These are phyloP conservation scores for Ctenicera cuprea DNA, from an alignment of 2,888 invertebrate genomes.

Conservation along the genomic window DNA sequence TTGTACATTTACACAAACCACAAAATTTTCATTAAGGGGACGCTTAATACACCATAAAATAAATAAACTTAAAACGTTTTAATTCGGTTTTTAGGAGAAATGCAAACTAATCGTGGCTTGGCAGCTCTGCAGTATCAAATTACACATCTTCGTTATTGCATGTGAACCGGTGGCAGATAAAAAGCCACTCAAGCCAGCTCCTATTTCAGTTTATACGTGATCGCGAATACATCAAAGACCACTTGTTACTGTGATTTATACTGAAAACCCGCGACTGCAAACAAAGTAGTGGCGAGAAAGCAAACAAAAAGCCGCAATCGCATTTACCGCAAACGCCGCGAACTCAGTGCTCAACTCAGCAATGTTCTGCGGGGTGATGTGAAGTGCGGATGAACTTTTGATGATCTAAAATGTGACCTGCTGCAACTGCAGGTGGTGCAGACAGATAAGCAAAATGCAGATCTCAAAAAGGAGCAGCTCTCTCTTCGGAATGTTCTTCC, in stretches of 20 bases:
- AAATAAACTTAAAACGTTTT: not conserved
- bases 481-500: constrained; percentile 21
- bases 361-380: constrained; percentile 23
- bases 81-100: not conserved
- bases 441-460: constrained; percentile 39
- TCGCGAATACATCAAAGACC: constrained; percentile 47
- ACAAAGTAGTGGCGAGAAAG: constrained; percentile 31
- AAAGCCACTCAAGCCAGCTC: constrained; percentile 32
- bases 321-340: constrained; percentile 7
- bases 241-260: constrained; percentile 49
- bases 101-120: not conserved
- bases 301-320: constrained; percentile 41
- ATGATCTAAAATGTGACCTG: constrained; percentile 42
- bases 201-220: constrained; percentile 42
- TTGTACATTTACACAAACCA: not conserved
- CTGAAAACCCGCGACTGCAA: constrained; percentile 40
- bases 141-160: constrained; percentile 28
- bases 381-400: constrained; percentile 36
- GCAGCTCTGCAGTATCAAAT: not conserved
- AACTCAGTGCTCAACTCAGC: not conserved
- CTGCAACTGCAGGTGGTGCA: constrained; percentile 35
- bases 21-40: not conserved
- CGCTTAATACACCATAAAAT: not conserved
- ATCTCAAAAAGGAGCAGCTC: constrained; percentile 22
- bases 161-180: constrained; percentile 30